Evolutionary conservation across 2,888 invertebrate genomes (phyloP).

Genomic region (Sturmia bella): DNA sequence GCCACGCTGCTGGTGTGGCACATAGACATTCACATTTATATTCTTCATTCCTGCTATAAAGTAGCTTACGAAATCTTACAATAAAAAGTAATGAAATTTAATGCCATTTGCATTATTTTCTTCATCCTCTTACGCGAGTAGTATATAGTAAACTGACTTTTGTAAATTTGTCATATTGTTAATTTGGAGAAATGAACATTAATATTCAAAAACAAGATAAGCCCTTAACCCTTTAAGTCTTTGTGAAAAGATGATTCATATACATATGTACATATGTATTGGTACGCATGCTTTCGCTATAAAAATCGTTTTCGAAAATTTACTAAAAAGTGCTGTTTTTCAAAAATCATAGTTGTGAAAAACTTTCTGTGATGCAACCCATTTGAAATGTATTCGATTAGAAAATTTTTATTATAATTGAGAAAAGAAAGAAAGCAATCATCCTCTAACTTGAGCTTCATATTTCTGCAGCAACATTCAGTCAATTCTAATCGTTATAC

Average conservation of each 20-base stretch:
- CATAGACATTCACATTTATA: not conserved
- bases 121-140: not conserved
- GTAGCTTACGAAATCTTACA: conserved; percentile 43
- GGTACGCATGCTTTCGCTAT: too few relatives aligned
- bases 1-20: not conserved
- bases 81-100: conserved; percentile 63
- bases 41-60: conserved; percentile 37
- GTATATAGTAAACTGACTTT: not conserved
- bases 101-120: conserved; percentile 54
- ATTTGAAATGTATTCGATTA: too few relatives aligned
- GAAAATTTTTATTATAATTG: too few relatives aligned
- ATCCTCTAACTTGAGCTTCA: too few relatives aligned
- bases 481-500: too few relatives aligned
- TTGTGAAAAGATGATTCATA: not conserved
- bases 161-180: not conserved
- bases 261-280: too few relatives aligned
- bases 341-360: too few relatives aligned
- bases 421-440: too few relatives aligned
- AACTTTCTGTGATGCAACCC: too few relatives aligned
- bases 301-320: too few relatives aligned
- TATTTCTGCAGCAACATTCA: too few relatives aligned
- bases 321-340: too few relatives aligned
- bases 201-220: not conserved
- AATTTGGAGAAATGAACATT: not conserved
- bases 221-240: conserved; percentile 43